Percentiles rank a stretch among this genome's conserved stretches.
These are phyloP conservation scores for Lagorchestes hirsutus DNA, from an alignment of 2,797 vertebrate species.

Conservation along the genomic window DNA sequence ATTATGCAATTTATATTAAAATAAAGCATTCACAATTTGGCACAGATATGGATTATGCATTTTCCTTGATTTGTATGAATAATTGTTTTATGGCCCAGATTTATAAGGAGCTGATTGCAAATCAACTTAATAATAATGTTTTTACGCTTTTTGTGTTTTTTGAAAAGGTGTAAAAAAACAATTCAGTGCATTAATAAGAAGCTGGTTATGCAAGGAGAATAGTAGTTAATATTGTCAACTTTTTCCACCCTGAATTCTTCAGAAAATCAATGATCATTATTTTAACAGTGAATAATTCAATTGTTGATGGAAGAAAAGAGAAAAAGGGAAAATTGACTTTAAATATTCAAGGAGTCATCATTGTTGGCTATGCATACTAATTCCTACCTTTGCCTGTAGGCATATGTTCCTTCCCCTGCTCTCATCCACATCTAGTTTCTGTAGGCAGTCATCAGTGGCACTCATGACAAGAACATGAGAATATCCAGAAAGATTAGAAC, in stretches of 20 bases:
- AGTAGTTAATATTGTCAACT: constrained; percentile 62
- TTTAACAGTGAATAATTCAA: constrained; percentile 43
- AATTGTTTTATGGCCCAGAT: constrained; percentile 77
- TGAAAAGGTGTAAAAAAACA: constrained; percentile 76
- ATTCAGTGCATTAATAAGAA: constrained; percentile 72
- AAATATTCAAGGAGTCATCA: constrained; percentile 59
- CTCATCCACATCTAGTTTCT: background rate
- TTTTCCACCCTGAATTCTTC: constrained; percentile 60
- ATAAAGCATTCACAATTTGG: constrained; percentile 60
- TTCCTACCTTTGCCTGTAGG: constrained; percentile 40
- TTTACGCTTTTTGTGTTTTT: constrained; percentile 71
- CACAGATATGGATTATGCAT: constrained; percentile 63
- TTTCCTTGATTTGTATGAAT: constrained; percentile 79
- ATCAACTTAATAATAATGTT: constrained; percentile 60
- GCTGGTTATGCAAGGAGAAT: constrained; percentile 53
- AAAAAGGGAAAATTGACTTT: constrained; percentile 44
- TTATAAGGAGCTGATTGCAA: constrained; percentile 73
- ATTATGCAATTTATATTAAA: constrained; percentile 68
- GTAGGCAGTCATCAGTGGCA: background rate
- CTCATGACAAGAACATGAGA: constrained; percentile 21
- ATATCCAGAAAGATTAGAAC: constrained; percentile 43
- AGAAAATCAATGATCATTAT: constrained; percentile 78
- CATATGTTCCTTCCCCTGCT: background rate
- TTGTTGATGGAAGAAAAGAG: constrained; percentile 52
- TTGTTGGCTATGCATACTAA: constrained; percentile 46